Base-by-base conservation (phyloP, 35 echinoderm and acorn worm species). In the Apostichopus japonicus region DNA sequence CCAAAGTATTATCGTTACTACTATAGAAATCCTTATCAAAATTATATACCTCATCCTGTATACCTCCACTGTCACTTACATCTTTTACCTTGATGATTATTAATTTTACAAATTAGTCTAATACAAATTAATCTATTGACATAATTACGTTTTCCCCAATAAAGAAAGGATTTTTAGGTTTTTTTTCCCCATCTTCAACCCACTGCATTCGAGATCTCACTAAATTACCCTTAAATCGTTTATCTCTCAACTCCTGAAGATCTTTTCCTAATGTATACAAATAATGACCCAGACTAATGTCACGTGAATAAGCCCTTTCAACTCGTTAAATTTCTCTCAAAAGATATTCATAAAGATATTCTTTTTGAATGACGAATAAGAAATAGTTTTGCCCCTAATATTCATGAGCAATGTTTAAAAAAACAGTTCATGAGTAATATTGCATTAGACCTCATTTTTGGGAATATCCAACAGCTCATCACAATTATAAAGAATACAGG, bases 111-210 rank as follows among this genome's bases (percentile, higher is more conserved):
- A n/a, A 86, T 53, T 44, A 44, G 2, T 44, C 4, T n/a, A n/a
- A n/a, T n/a, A n/a, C n/a, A n/a, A n/a, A n/a, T n/a, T n/a, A 55
- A 33, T n/a, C 59, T 62, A 87, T 7, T 23, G 0, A 57, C 56
- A 87, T 87, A 22, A 61, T 61, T 87, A 87, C 83, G 22, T 25
- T 87, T 87, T 25, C 63, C 53, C 5, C 65, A 61, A 87, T 65
- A 9, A 14, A 87, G 54, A 61, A 86, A 24, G 8, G 59, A 55
- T 10, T 84, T 84, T 5, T 4, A 5, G 10, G 81, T 0, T 59
- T 86, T 59, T 86, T 86, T 59, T 86, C 58, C 4, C 54, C 55
- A 52, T 86, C 54, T 24, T 86, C 21, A 65, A 59, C 16, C 81
- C 55, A 58, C 54, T 84, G 9, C 21, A 78, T 22, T 8, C 54